A percentile compares a stretch with the other conserved stretches of the same genome.
Conservation (phyloP, 2,888 invertebrate genomes). For the Platycnemis pennipes region DNA sequence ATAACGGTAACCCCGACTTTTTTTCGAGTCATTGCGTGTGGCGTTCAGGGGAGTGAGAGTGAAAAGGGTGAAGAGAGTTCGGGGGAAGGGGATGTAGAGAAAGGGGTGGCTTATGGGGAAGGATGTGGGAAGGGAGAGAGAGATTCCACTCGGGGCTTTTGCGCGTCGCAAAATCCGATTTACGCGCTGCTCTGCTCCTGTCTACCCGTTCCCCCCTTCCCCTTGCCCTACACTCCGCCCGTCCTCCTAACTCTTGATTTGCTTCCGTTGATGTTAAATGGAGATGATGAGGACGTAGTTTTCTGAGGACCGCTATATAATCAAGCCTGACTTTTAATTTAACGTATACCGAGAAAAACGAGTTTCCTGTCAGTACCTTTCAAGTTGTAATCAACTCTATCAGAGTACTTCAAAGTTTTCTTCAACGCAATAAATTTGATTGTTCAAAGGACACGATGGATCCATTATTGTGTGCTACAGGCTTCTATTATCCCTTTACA, state of each 20-base stretch:
- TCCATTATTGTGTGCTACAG: not conserved
- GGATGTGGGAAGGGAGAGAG: not conserved
- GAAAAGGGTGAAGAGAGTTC: not conserved
- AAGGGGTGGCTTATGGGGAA: not conserved
- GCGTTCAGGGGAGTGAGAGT: not conserved
- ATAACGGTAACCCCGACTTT: not conserved
- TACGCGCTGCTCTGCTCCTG: not conserved
- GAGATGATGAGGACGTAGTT: conserved; percentile 52
- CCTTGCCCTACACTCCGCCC: not conserved
- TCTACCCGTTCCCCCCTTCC: not conserved
- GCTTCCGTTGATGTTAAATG: conserved; percentile 47
- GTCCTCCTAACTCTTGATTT: conserved; percentile 54
- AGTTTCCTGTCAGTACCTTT: not conserved
- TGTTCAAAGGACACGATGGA: not conserved
- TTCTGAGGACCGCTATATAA: conserved; percentile 47
- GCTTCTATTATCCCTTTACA: not conserved
- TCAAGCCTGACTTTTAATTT: conserved; percentile 49
- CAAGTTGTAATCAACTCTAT: not conserved
- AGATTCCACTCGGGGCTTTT: conserved; percentile 44
- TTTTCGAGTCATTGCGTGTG: not conserved
- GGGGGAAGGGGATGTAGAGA: not conserved
- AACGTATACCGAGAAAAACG: not conserved
- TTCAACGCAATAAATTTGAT: not conserved
- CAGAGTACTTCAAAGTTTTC: not conserved
- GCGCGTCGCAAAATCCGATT: conserved; percentile 65